Evolutionary conservation across 2,888 invertebrate species (phyloP), one percentile per base, ranked within the genome.

Genomic region (Habroteleia sp.): DNA sequence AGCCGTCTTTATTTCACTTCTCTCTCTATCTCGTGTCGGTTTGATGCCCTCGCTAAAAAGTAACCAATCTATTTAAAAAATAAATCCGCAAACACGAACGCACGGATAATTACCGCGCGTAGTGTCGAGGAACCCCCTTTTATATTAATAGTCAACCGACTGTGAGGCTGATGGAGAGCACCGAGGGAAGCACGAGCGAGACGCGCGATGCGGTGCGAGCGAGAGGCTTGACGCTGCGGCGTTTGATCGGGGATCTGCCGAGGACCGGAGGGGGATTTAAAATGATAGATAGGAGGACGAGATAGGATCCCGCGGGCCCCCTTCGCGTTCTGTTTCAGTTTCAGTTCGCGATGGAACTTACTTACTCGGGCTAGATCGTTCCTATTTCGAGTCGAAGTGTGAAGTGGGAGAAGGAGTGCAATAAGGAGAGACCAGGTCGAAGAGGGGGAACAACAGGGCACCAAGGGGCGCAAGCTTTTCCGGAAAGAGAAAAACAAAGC

Each of bases 71-170:
- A 74, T 74, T 81, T 78, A 80, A 83, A 85, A 83, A 79, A 81
- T 79, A 81, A 83, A 84, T 83, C 83, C 79, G 82, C 81, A 83
- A 83, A 84, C 80, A 80, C 81, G 82, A 77, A 83, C 79, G 79
- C 79, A 79, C 77, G 81, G 77, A 81, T 84, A 86, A 87, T 85
- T 87, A 84, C 86, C 83, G 82, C 80, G 81, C 80, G 82, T 83
- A 87, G 87, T 86, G 86, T 85, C 86, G 87, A 86, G 85, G 87
- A 86, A 86, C 86, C 87, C 86, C 82, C 82, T 85, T 87, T 86
- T 86, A 86, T 86, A 87, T 88, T 87, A 88, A 88, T 87, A 87
- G 87, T 85, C 84, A 82, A 84, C 84, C 82, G 83, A 84, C 82
- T 83, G 82, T 83, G 85, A 81, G 82, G 84, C 80, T 80, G 83